Conservation (phyloP, 30 jellyfish, hydroid and myxozoan species). For the Sanderia malayensis region DNA sequence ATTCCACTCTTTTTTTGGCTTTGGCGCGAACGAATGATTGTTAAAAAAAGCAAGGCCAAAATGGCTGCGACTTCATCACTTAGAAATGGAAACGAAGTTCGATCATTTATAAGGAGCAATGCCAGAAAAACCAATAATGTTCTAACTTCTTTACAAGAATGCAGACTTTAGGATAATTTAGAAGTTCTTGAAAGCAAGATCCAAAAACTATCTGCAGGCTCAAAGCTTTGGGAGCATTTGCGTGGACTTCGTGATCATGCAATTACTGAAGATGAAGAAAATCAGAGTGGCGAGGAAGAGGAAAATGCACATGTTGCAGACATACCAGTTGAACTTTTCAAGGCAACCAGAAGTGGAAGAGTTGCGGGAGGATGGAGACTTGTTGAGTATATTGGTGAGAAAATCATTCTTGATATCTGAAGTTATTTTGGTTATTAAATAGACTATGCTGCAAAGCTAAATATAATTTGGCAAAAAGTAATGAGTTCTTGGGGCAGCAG, state of each 20-base stretch:
- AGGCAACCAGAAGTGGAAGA: background rate
- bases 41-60: too few relatives aligned
- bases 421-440: too few relatives aligned
- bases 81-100: background rate
- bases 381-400: background rate
- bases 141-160: background rate
- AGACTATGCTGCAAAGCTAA: too few relatives aligned
- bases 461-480: too few relatives aligned
- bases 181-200: background rate
- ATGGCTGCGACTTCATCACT: too few relatives aligned
- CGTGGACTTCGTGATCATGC: slow-evolving; percentile 1
- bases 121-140: background rate
- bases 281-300: too few relatives aligned
- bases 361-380: background rate
- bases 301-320: too few relatives aligned
- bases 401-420: too few relatives aligned
- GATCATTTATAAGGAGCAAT: background rate
- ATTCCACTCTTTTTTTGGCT: background rate
- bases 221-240: background rate
- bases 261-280: too few relatives aligned
- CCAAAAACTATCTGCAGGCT: background rate
- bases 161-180: background rate
- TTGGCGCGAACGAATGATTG: too few relatives aligned
- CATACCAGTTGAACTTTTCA: background rate
- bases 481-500: too few relatives aligned